Conservation (phyloP, 2,888 invertebrate species). For the Helicoverpa assulta region DNA sequence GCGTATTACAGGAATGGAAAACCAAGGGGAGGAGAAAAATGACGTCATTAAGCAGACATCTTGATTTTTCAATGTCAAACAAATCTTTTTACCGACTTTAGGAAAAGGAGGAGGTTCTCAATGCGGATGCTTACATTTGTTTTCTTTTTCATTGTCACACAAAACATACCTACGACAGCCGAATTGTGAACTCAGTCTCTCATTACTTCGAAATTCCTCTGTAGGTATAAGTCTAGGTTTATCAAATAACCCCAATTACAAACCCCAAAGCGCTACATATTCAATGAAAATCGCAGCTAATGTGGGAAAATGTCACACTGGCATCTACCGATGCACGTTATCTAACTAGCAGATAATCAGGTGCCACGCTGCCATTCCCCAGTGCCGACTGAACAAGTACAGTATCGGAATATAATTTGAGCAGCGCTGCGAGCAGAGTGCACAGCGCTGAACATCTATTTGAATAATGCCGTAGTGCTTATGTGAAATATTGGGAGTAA, state of each 20-base stretch:
- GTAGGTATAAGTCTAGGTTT: too few relatives aligned
- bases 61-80: conserved; percentile 54
- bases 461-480: conserved; percentile 67
- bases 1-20: conserved; percentile 59
- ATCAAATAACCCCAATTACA: background rate
- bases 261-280: conserved; percentile 3
- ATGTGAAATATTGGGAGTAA: conserved; percentile 61
- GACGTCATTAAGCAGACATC: conserved; percentile 67
- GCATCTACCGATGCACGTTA: conserved; percentile 26
- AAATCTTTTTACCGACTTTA: too few relatives aligned
- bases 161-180: too few relatives aligned
- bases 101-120: too few relatives aligned
- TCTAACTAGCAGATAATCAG: conserved; percentile 50
- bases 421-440: conserved; percentile 16
- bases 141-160: too few relatives aligned
- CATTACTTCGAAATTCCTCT: too few relatives aligned
- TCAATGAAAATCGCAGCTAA: conserved; percentile 7
- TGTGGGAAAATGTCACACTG: conserved; percentile 12
- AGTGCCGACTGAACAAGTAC: conserved; percentile 26
- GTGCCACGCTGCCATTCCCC: conserved; percentile 32
- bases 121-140: too few relatives aligned
- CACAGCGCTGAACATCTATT: conserved; percentile 63
- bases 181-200: too few relatives aligned
- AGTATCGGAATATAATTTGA: conserved; percentile 45
- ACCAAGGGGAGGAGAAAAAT: conserved; percentile 61